Percentiles rank a stretch among this genome's conserved stretches.
These are phyloP conservation scores for Kryptolebias ocellatus DNA, from an alignment of 2,797 vertebrate genomes.

Conservation along the genomic window DNA sequence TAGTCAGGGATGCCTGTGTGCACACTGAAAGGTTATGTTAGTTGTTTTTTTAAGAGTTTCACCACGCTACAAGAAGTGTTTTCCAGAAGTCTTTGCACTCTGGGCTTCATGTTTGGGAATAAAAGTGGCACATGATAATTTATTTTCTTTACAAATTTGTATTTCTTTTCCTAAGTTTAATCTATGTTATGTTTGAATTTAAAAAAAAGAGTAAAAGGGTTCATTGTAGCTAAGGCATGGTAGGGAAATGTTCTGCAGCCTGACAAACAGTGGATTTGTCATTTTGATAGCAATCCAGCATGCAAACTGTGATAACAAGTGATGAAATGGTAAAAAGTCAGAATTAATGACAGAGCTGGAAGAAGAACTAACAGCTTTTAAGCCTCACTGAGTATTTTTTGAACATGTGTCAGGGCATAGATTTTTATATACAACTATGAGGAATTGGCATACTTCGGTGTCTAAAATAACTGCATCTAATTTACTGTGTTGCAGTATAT, in stretches of 20 bases:
- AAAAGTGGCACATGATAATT: no score
- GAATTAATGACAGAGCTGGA: background rate
- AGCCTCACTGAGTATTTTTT: no score
- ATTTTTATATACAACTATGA: no score
- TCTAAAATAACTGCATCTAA: no score
- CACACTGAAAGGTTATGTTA: background rate
- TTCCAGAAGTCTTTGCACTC: background rate
- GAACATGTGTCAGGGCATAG: no score
- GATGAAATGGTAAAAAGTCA: constrained; percentile 3
- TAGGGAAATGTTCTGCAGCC: constrained; percentile 9
- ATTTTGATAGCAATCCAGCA: constrained; percentile 24
- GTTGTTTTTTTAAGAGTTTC: background rate
- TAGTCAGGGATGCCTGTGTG: constrained; percentile 13
- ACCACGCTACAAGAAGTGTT: background rate
- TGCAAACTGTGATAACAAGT: constrained; percentile 40
- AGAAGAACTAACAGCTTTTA: no score
- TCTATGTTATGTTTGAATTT: background rate
- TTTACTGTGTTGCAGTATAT: no score
- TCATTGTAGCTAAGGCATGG: background rate
- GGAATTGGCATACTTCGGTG: no score
- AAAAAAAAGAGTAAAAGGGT: background rate
- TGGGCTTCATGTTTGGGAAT: no score
- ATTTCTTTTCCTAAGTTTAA: background rate
- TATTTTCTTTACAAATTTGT: no score
- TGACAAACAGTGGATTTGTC: constrained; percentile 24